Conservation (phyloP, 23 tunicate genomes). For the Trididemnum nubilum region DNA sequence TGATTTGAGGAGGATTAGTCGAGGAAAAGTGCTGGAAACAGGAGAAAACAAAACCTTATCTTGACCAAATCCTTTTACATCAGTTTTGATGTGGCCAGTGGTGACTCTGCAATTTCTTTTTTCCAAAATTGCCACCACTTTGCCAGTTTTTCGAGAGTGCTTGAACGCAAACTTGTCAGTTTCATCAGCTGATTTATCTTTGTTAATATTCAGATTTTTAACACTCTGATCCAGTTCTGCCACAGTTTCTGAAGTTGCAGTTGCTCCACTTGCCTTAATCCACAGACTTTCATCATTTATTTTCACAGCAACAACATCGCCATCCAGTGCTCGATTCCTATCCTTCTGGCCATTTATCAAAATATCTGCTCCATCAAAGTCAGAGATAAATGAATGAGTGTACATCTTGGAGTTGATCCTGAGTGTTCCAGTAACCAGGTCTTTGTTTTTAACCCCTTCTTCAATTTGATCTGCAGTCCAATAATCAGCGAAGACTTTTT, state of each 20-base stretch:
- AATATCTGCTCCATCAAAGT: slow-evolving; percentile 60
- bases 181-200: background rate
- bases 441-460: slow-evolving; percentile 46
- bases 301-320: slow-evolving; percentile 83
- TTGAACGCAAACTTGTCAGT: background rate
- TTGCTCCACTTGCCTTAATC: background rate
- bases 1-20: background rate
- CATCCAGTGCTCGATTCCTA: slow-evolving; percentile 79
- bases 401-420: slow-evolving; percentile 51
- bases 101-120: slow-evolving; percentile 30
- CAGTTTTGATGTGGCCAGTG: slow-evolving; percentile 34
- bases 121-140: slow-evolving; percentile 73
- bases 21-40: slow-evolving; percentile 14
- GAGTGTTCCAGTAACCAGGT: slow-evolving; percentile 30
- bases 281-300: slow-evolving; percentile 49
- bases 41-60: slow-evolving; percentile 26
- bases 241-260: background rate
- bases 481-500: slow-evolving; percentile 39
- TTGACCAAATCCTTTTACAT: background rate
- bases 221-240: background rate
- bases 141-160: slow-evolving; percentile 53
- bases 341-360: slow-evolving; percentile 56
- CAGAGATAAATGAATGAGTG: slow-evolving; percentile 42
- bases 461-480: slow-evolving; percentile 46
- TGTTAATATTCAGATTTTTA: background rate